Evolutionary conservation across 2,797 vertebrate genomes (phyloP).

Genomic region (Anguilla obscura): DNA sequence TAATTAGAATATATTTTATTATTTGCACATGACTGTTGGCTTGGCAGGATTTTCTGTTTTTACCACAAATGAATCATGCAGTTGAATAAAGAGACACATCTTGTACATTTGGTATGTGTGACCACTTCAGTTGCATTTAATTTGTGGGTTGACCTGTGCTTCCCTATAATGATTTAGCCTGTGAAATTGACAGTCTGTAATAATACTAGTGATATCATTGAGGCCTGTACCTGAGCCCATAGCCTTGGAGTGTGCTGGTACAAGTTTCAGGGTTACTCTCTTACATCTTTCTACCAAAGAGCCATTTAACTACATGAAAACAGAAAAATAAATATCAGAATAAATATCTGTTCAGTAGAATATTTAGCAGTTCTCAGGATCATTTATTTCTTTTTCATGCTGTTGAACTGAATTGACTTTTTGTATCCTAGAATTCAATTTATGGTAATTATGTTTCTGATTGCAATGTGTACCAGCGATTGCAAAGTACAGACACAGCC

Average conservation of each 20-base stretch:
- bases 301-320: background rate
- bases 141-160: background rate
- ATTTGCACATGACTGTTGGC: background rate
- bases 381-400: background rate
- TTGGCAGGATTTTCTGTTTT: slow-evolving; percentile 1
- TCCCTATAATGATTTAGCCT: background rate
- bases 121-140: slow-evolving; percentile 1
- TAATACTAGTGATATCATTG: background rate
- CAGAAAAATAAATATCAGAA: background rate
- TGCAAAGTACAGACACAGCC: background rate
- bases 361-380: background rate
- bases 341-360: background rate
- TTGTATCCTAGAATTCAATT: background rate
- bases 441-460: background rate
- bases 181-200: background rate
- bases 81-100: background rate
- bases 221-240: slow-evolving; percentile 1
- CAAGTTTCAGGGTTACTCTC: background rate
- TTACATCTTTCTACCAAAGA: background rate
- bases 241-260: background rate
- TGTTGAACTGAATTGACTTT: background rate
- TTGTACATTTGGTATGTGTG: background rate
- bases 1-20: background rate
- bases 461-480: background rate
- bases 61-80: background rate